Base-by-base conservation (phyloP, 2,113 vertebrate genomes). In the Cricetomys ansorgei region DNA sequence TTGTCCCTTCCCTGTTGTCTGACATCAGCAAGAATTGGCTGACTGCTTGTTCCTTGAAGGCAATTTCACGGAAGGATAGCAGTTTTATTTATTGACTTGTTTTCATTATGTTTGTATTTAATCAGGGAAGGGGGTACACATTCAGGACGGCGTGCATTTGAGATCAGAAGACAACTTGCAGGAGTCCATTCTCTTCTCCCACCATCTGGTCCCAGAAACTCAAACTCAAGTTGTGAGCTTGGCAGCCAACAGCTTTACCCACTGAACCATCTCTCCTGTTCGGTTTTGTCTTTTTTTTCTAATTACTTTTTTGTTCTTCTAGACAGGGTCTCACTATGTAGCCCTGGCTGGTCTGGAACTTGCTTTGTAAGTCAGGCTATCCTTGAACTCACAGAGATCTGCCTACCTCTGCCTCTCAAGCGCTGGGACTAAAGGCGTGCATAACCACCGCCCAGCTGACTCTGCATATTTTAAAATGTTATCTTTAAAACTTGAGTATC, bases 61-160 rank as follows among this genome's bases (percentile, higher is more conserved):
- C 34, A 37, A 81, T 50, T 53, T 80, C 70, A 88, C 76, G 34
- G 43, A 4, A 34, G 3, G 34, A 50, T 12, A 64, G 1, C 67
- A 65, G n/a, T 37, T 65, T 37, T 48, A 34, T 48, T 48, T 48
- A 31, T 21, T 65, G 27, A 4, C 55, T 59, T 65, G 16, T 65
- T 45, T 43, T 29, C 27, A 31, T 43, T 29, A 5, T 8, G 4
- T 45, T 43, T 34, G 34, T 79, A 37, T 55, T 31, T 31, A 64
- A 65, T 45, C 40, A 65, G 59, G 8, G 81, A 40, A 65, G 27
- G 16, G 57, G 57, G 29, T 8, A 57, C 55, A 43, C 80, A 31
- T 1, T 2, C 27, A 9, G 7, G n/a, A 9, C 23, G 29, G 55
- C 21, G 34, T 13, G 19, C 53, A 1, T 5, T 12, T 11, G 55